Percentiles rank a stretch among this genome's conserved stretches.
phyloP scores from a whole-genome alignment of 2,888 invertebrate species.

The Pyrrhia umbra region DNA sequence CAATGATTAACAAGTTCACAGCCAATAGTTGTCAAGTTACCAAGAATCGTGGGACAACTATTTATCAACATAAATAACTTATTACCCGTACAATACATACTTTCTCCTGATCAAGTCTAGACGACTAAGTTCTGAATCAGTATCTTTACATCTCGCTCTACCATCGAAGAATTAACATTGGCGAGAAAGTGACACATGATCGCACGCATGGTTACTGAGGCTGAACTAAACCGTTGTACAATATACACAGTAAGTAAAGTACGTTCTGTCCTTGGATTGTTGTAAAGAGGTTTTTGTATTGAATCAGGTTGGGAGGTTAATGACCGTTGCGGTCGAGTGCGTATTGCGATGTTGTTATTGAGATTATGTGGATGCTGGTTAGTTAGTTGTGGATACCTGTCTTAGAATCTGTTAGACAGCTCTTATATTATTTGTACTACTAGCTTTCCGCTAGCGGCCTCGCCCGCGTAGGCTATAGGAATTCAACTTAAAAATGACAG shows the following conservation, averaged over 20 bases:
- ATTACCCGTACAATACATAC: constrained; percentile 64
- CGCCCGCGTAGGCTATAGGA: no score
- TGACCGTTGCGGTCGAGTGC: constrained; percentile 47
- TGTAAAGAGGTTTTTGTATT: constrained; percentile 41
- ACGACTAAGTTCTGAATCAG: constrained; percentile 58
- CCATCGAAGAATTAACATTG: constrained; percentile 55
- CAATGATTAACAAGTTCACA: constrained; percentile 1
- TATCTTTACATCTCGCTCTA: constrained; percentile 67
- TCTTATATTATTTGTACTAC: no score
- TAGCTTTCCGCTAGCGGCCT: no score
- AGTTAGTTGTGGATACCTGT: constrained; percentile 48
- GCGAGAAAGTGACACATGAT: constrained; percentile 74
- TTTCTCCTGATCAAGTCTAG: constrained; percentile 79
- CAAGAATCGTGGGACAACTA: constrained; percentile 35
- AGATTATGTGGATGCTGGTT: constrained; percentile 40
- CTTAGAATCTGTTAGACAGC: constrained; percentile 25
- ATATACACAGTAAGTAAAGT: constrained; percentile 51
- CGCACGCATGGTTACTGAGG: constrained; percentile 70
- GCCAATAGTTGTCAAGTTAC: constrained; percentile 37
- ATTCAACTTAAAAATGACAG: no score
- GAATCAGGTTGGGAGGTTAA: constrained; percentile 50
- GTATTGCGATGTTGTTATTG: constrained; percentile 49
- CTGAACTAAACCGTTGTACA: constrained; percentile 62
- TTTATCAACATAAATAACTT: constrained; percentile 53
- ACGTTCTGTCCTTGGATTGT: constrained; percentile 50